phyloP scores from a whole-genome alignment of 2,113 vertebrate species.

The Arothron firmamentum region DNA sequence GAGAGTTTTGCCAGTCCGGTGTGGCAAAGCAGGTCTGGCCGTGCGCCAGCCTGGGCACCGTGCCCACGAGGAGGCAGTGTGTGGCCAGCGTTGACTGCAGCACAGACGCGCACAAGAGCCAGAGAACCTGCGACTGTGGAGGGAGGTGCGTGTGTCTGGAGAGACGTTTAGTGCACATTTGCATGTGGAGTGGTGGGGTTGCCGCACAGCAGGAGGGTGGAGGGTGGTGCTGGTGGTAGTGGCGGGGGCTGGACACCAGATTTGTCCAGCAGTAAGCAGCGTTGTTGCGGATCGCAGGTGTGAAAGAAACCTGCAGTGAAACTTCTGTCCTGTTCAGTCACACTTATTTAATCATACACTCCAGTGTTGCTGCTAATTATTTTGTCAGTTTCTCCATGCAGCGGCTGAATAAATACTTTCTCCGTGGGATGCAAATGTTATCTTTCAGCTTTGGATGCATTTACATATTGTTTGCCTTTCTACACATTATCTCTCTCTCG shows the following conservation, averaged over 20 bases:
- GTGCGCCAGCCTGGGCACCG: slow-evolving; percentile 64
- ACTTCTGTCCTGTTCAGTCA: slow-evolving; percentile 23
- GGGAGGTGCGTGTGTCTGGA: slow-evolving; percentile 4
- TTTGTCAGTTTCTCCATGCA: slow-evolving; percentile 44
- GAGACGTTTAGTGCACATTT: slow-evolving; percentile 44
- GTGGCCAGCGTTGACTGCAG: slow-evolving; percentile 46
- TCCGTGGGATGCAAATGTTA: slow-evolving; percentile 52
- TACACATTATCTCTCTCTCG: slow-evolving; percentile 44
- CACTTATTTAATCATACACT: slow-evolving; percentile 39
- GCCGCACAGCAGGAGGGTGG: slow-evolving; percentile 38
- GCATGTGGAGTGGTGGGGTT: slow-evolving; percentile 55
- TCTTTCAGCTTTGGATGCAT: slow-evolving; percentile 64
- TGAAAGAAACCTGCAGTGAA: slow-evolving; percentile 10
- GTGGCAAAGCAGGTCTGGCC: slow-evolving; percentile 62
- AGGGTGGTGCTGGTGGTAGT: neutral
- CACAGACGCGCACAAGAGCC: slow-evolving; percentile 31
- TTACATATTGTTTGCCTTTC: slow-evolving; percentile 64
- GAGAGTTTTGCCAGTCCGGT: slow-evolving; percentile 57
- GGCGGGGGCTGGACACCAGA: slow-evolving; percentile 44
- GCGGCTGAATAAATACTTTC: slow-evolving; percentile 51
- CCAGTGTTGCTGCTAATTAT: slow-evolving; percentile 54
- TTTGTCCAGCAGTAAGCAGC: slow-evolving; percentile 12
- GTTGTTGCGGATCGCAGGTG: slow-evolving; percentile 17
- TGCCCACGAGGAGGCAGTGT: slow-evolving; percentile 76
- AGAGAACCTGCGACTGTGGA: slow-evolving; percentile 29